Evolutionary conservation across 2,888 invertebrate genomes (phyloP), one percentile per base, ranked within the genome.

Genomic region (Plebejus argus): DNA sequence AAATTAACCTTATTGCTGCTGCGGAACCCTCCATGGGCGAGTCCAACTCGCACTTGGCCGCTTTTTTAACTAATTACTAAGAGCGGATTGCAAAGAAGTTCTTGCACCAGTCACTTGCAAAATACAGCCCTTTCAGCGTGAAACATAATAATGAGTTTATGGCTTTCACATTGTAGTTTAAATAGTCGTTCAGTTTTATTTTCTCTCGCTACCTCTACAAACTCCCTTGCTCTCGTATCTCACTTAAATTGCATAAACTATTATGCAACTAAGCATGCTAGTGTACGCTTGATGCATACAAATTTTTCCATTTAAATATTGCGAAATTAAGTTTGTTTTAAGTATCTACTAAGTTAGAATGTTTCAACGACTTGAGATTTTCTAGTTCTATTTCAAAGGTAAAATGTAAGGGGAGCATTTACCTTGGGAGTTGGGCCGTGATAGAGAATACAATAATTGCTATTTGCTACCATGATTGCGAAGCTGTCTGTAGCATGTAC

Each of bases 81-180:
- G 15, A 66, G 28, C 28, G 66, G 66, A 66, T 66, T 33, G 28
- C 28, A 66, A 66, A 66, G 28, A 28, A 66, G 28, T 66, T 66
- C 66, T 33, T 33, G 28, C 66, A 66, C 28, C 6, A 15, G 66
- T 66, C 15, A 66, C 66, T 66, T 5, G 66, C 66, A 33, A 15
- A 66, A 66, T 61, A 23, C 15, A 28, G 66, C 66, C 66, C 28
- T 15, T 66, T 66, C 61, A 61, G 12, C 23, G 66, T 66, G 15
- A 28, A 66, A 66, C 66, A 28, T 66, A 66, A 66, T 66, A 66
- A 66, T 33, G 66, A 66, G 28, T 66, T 66, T 66, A 66, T 28
- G 61, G 10, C 66, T 66, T 66, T 33, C 15, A 28, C 33, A 66
- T 33, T 66, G 28, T 66, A 66, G 28, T 18, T 15, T 28, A 66